These are phyloP conservation scores for Scaptomyza pallida DNA, from an alignment of 1,140 invertebrate species.

Conservation along the genomic window DNA sequence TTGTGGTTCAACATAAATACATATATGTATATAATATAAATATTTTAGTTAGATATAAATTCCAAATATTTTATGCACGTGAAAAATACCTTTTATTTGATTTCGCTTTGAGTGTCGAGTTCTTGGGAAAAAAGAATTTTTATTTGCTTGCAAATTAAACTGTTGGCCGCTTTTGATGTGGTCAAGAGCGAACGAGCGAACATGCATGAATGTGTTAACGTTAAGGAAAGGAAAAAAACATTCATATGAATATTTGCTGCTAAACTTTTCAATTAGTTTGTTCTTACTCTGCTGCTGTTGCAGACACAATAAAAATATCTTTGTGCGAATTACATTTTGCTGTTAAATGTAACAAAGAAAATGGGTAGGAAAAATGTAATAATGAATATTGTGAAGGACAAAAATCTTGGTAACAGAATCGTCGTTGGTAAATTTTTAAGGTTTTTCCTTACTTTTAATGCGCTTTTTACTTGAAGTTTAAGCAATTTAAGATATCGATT, in stretches of 20 bases:
- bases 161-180: background rate
- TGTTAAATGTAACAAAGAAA: too few relatives aligned
- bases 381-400: too few relatives aligned
- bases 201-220: background rate
- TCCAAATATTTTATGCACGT: too few relatives aligned
- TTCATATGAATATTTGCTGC: background rate
- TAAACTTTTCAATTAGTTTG: conserved; percentile 26
- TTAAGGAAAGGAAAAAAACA: background rate
- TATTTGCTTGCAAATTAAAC: conserved; percentile 1
- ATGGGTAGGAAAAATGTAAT: too few relatives aligned
- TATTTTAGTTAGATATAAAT: background rate
- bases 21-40: background rate
- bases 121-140: background rate
- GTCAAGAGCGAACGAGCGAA: background rate
- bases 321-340: background rate
- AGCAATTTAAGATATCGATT: too few relatives aligned
- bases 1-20: background rate
- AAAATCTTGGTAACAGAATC: too few relatives aligned
- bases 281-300: background rate
- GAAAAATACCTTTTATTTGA: background rate
- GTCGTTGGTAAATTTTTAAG: too few relatives aligned
- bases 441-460: too few relatives aligned
- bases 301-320: background rate
- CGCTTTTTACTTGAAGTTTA: too few relatives aligned
- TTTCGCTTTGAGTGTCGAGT: background rate